Evolutionary conservation across 2,797 vertebrate genomes (phyloP), one percentile per base, ranked within the genome.

Genomic region (Poecilia wingei): DNA sequence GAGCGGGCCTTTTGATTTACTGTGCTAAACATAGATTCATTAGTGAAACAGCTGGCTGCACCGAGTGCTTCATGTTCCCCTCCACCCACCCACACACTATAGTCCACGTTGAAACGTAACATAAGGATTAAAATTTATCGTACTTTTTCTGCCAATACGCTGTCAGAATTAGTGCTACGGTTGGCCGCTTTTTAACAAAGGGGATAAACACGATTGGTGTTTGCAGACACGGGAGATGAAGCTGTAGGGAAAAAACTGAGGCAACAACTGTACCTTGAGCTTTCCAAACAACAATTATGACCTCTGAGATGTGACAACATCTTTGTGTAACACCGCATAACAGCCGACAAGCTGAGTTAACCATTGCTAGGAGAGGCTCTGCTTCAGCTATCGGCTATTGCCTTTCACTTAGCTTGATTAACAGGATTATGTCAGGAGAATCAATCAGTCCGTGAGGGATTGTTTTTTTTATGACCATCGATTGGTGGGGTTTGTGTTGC

Each of bases 11-110:
- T 91, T 91, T 94, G 91, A 95, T 94, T 94, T 94, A 95, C 94
- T 86, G 91, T 86, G 81, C 92, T 94, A 93, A 94, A 95, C 92
- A 93, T 92, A 94, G 92, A 93, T 91, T 92, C 88, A 93, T 94
- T 92, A 91, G 93, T 84, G 87, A 94, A 94, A 94, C 87, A 92
- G 92, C 92, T 94, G 91, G 88, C 88, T 90, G 84, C 85, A 81
- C 79, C 39, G 76, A 89, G 82, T 61, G 75, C 83, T 86, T 76
- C 76, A 76, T 76, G 77, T 78, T 81, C 85, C 84, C 64, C 83
- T 75, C 76, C 82, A 82, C 78, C 77, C 82, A 61, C 83, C 82
- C 82, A 69, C 74, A 74, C 81, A 76, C 73, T 72, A 61, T n/a
- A 73, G 79, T 89, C 75, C 78, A 77, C 10, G 3, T 78, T 86